These are phyloP conservation scores for Autographa pulchrina DNA, from an alignment of 2,888 invertebrate genomes.

Conservation along the genomic window DNA sequence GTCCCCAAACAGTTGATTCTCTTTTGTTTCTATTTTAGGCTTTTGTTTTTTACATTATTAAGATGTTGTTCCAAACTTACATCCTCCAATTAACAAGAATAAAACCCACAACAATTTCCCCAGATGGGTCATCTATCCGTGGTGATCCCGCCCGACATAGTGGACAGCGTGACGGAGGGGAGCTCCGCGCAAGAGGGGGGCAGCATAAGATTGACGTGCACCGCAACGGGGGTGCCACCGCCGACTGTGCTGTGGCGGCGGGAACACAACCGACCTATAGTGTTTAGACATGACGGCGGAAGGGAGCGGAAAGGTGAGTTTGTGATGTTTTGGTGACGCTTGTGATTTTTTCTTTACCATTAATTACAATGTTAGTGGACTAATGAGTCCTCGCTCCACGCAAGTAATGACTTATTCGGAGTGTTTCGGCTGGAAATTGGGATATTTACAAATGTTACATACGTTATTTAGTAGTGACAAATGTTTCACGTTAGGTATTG, in stretches of 20 bases:
- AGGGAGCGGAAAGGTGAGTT: conserved; percentile 92
- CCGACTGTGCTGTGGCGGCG: conserved; percentile 95
- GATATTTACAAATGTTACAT: too few relatives aligned
- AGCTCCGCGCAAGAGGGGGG: conserved; percentile 95
- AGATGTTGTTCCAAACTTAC: too few relatives aligned
- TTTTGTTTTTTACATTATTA: too few relatives aligned
- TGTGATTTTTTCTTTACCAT: background rate
- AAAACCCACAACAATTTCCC: conserved; percentile 22
- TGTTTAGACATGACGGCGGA: conserved; percentile 92
- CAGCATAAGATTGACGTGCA: conserved; percentile 93
- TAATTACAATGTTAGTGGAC: too few relatives aligned
- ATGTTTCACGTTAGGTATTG: too few relatives aligned
- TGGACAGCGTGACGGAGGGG: conserved; percentile 93
- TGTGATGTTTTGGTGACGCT: background rate
- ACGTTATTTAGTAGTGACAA: too few relatives aligned
- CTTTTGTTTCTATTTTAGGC: too few relatives aligned
- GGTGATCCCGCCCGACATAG: conserved; percentile 96
- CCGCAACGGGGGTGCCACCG: conserved; percentile 94
- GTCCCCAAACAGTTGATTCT: too few relatives aligned
- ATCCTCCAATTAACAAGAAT: background rate
- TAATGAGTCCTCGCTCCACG: too few relatives aligned
- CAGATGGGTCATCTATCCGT: conserved; percentile 97
- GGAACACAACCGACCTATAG: conserved; percentile 93
- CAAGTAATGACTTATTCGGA: too few relatives aligned
- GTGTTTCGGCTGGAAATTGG: too few relatives aligned